Conservation (phyloP, 2,113 vertebrate species). For the Grammomys dolichurus region DNA sequence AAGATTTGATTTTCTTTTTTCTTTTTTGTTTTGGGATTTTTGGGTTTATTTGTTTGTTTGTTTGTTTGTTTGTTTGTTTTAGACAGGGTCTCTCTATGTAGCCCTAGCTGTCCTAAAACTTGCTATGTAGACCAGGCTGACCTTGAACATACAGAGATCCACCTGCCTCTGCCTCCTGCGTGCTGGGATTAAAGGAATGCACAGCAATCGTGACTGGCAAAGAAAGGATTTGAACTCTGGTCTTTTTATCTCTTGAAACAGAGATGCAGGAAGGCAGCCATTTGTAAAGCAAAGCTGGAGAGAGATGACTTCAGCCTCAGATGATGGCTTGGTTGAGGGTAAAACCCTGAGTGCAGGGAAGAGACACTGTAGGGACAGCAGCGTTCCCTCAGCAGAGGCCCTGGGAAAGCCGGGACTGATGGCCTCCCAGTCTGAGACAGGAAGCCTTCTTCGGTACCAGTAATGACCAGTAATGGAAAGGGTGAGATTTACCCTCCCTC, state of each 20-base stretch:
- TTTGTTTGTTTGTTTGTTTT: not conserved
- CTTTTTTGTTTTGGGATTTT: too few relatives aligned
- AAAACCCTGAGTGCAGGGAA: not conserved
- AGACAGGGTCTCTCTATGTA: not conserved
- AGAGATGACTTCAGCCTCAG: not conserved
- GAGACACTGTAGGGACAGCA: not conserved
- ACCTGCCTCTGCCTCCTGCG: not conserved
- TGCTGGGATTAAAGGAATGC: not conserved
- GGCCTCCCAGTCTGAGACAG: not conserved
- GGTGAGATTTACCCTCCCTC: not conserved
- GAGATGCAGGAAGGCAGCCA: not conserved
- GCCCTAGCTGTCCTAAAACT: not conserved
- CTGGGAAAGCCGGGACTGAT: not conserved
- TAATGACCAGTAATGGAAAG: not conserved
- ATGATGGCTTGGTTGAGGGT: not conserved
- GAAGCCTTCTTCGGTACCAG: not conserved
- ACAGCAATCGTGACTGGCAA: not conserved
- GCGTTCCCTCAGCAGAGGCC: not conserved
- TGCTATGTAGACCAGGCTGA: not conserved
- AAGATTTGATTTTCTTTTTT: not conserved
- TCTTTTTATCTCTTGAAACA: not conserved
- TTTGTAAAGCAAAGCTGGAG: not conserved
- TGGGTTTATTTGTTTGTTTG: too few relatives aligned
- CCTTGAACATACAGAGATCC: not conserved
- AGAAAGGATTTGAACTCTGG: not conserved